Percentiles rank a stretch among this genome's conserved stretches.
phyloP scores from a whole-genome alignment of 2,888 invertebrate species.

The Hemaris fuciformis region DNA sequence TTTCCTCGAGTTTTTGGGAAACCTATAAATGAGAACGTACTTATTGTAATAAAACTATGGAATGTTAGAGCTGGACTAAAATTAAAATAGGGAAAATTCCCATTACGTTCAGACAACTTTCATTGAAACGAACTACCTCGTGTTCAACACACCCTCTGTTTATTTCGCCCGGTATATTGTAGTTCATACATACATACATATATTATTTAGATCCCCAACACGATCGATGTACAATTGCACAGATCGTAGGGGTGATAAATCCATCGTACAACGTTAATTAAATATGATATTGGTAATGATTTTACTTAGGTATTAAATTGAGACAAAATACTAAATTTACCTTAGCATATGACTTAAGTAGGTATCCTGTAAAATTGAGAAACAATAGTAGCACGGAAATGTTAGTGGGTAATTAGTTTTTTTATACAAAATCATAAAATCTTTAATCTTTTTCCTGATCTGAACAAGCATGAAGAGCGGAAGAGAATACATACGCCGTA shows the following conservation, averaged over 20 bases:
- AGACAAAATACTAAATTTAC: neutral
- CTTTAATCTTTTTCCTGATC: no score
- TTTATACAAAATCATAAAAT: neutral
- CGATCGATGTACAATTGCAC: neutral
- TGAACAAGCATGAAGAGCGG: no score
- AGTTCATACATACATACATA: neutral
- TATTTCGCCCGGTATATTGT: neutral
- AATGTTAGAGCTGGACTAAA: no score
- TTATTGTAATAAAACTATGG: no score
- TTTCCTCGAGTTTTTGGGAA: no score
- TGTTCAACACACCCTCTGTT: neutral
- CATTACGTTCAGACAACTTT: neutral
- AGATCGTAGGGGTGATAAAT: neutral
- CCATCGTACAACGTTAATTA: neutral
- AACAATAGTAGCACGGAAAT: neutral
- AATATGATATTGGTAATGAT: neutral
- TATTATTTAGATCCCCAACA: neutral
- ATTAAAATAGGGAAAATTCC: neutral
- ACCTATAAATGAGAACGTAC: no score
- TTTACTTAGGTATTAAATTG: neutral
- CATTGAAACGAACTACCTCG: neutral
- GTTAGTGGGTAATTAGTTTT: neutral
- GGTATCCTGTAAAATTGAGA: neutral
- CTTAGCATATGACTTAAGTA: neutral
- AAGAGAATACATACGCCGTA: no score